Conservation (phyloP, 2,888 invertebrate genomes). For the Heteropelma amictum region DNA sequence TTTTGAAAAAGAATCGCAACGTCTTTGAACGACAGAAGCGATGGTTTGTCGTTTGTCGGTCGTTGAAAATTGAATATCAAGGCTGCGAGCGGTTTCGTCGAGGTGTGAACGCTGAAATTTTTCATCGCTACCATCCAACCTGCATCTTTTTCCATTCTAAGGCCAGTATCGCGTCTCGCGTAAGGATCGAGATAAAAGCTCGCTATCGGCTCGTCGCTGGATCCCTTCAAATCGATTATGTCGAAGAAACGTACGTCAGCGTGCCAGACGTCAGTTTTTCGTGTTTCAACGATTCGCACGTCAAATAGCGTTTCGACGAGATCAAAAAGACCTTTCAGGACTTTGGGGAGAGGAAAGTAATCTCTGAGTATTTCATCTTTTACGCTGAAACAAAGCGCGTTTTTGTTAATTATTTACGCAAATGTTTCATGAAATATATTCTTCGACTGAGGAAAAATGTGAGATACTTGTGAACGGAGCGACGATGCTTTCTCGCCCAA, state of each 20-base stretch:
- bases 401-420: not conserved
- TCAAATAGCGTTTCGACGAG: constrained; percentile 89
- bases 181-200: constrained; percentile 93
- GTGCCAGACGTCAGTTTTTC: constrained; percentile 88
- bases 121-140: constrained; percentile 90
- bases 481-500: constrained; percentile 89
- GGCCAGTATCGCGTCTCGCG: constrained; percentile 83
- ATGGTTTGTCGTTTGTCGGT: constrained; percentile 82
- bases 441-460: not conserved
- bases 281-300: constrained; percentile 84
- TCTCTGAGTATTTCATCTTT: constrained; percentile 86
- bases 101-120: constrained; percentile 83
- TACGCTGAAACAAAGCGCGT: constrained; percentile 75
- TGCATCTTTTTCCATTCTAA: constrained; percentile 81
- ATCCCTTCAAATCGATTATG: constrained; percentile 83
- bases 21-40: constrained; percentile 87
- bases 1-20: constrained; percentile 88
- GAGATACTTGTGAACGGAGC: constrained; percentile 81
- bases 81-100: constrained; percentile 87
- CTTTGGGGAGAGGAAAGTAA: constrained; percentile 90
- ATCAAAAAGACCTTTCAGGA: constrained; percentile 88
- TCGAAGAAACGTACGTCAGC: constrained; percentile 91
- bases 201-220: constrained; percentile 83
- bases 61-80: constrained; percentile 90
- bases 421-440: too few relatives aligned